These are phyloP conservation scores for Knipowitschia caucasica DNA, from an alignment of 2,797 vertebrate genomes.

Conservation along the genomic window DNA sequence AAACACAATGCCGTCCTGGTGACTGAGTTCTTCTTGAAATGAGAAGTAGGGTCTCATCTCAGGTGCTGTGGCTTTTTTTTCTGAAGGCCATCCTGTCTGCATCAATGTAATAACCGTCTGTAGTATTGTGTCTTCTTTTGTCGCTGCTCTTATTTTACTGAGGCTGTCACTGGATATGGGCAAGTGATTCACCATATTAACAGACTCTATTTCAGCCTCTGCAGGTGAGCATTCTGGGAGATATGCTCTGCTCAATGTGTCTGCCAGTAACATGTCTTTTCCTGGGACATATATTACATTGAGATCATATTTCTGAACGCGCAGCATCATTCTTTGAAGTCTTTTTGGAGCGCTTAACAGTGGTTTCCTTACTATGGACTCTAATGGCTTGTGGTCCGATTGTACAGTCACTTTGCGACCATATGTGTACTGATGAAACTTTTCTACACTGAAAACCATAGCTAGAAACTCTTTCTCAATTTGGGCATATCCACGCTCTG, in stretches of 20 bases:
- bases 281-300: background rate
- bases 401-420: slow-evolving; percentile 7
- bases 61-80: background rate
- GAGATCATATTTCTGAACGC: background rate
- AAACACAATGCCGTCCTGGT: background rate
- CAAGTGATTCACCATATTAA: background rate
- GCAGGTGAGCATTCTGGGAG: slow-evolving; percentile 2
- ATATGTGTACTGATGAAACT: slow-evolving; percentile 22
- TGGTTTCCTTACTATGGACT: slow-evolving; percentile 15
- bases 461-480: slow-evolving; percentile 13
- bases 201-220: background rate
- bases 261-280: background rate
- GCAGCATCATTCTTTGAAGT: slow-evolving; percentile 19
- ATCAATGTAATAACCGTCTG: background rate
- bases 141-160: background rate
- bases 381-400: slow-evolving; percentile 22
- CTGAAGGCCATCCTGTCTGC: background rate
- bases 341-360: slow-evolving; percentile 17
- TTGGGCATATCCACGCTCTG: background rate
- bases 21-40: background rate
- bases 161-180: background rate
- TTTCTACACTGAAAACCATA: slow-evolving; percentile 21
- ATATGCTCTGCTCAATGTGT: background rate
- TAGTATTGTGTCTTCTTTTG: background rate
- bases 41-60: background rate